These are phyloP conservation scores for Drosophila elegans DNA, from an alignment of 1,140 invertebrate genomes.

Conservation along the genomic window DNA sequence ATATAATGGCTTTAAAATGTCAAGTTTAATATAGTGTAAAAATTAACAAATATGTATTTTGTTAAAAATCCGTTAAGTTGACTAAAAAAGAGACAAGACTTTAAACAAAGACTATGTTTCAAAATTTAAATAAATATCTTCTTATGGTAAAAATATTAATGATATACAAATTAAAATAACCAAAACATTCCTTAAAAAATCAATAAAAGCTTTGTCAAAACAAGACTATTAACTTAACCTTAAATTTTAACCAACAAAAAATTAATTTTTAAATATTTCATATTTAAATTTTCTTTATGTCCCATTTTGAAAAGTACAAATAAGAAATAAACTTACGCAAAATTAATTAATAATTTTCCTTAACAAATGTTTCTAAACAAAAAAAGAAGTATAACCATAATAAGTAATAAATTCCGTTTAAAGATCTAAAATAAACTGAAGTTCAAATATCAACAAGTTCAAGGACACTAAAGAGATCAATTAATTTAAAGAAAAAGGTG, in stretches of 20 bases:
- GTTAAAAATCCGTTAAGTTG: too few relatives aligned
- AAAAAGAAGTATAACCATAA: neutral
- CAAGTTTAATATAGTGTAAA: neutral
- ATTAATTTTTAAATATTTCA: neutral
- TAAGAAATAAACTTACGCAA: neutral
- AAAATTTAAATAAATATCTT: too few relatives aligned
- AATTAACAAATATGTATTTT: neutral
- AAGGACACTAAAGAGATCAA: conserved; percentile 13
- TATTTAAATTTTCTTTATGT: too few relatives aligned
- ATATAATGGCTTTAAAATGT: neutral
- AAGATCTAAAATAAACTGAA: neutral
- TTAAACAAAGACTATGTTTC: too few relatives aligned
- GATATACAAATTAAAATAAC: too few relatives aligned
- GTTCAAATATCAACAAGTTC: conserved; percentile 10
- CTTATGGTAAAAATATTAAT: too few relatives aligned
- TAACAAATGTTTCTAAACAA: neutral
- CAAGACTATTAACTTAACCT: too few relatives aligned
- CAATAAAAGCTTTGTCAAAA: neutral
- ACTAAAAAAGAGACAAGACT: too few relatives aligned
- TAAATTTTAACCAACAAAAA: neutral
- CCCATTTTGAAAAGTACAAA: too few relatives aligned
- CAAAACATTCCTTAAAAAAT: neutral
- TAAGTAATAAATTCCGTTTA: neutral
- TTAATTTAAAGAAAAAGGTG: neutral
- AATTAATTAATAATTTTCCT: neutral